Evolutionary conservation across 2,888 invertebrate genomes (phyloP).

Genomic region (Hetaerina titia): DNA sequence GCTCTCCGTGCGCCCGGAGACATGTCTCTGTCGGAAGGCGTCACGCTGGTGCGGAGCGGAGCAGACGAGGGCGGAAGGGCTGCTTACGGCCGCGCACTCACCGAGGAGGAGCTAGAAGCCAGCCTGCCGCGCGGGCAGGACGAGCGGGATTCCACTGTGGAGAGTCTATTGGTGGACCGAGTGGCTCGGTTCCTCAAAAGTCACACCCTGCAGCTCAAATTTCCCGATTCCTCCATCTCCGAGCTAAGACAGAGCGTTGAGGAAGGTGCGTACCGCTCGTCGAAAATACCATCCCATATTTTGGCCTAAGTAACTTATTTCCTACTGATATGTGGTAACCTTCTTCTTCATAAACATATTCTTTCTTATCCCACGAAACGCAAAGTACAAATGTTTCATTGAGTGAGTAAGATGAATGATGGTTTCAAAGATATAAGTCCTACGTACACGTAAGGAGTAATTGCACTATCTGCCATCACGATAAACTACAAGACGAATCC

Average conservation of each 20-base stretch:
- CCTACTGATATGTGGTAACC: too few species aligned
- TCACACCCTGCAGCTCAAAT: constrained; percentile 89
- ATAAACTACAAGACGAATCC: too few species aligned
- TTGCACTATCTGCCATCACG: too few species aligned
- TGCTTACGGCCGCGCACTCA: constrained; percentile 74
- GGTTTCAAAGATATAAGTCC: too few species aligned
- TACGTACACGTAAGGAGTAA: too few species aligned
- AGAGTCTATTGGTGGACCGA: constrained; percentile 86
- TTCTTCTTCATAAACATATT: too few species aligned
- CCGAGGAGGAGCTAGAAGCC: constrained; percentile 77
- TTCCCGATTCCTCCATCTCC: constrained; percentile 86
- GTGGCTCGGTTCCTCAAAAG: constrained; percentile 87
- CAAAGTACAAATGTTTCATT: too few species aligned
- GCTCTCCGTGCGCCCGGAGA: constrained; percentile 79
- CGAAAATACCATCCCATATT: not conserved
- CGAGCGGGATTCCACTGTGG: constrained; percentile 85
- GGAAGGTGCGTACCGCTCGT: constrained; percentile 83
- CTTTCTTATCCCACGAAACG: too few species aligned
- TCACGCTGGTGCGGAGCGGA: constrained; percentile 79
- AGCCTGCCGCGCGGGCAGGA: constrained; percentile 82
- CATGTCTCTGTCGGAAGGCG: constrained; percentile 83
- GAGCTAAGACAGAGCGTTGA: constrained; percentile 89
- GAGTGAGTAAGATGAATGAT: too few species aligned
- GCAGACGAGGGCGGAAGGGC: constrained; percentile 75
- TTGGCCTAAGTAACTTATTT: not conserved